These are phyloP conservation scores for Liasis olivaceus DNA, from an alignment of 2,797 vertebrate species.

Conservation along the genomic window DNA sequence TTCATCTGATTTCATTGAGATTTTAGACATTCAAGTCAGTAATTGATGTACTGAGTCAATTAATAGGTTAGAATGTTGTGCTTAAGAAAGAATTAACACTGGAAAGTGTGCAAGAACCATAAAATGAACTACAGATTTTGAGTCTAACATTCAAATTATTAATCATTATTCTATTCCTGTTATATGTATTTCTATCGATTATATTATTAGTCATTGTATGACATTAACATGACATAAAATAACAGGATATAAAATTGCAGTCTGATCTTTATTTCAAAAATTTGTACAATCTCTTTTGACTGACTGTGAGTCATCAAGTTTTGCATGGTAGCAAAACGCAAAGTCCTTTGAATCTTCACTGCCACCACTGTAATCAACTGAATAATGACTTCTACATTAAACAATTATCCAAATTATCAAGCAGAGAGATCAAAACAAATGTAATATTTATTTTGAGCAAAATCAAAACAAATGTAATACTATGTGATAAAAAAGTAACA, in stretches of 20 bases:
- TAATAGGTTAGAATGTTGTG: neutral
- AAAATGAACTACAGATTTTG: neutral
- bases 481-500: neutral
- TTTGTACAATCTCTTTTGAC: neutral
- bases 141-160: neutral
- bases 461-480: neutral
- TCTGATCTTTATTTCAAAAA: neutral
- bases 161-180: neutral
- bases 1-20: rapidly evolving
- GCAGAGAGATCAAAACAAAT: neutral
- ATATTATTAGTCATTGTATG: neutral
- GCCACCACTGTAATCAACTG: neutral
- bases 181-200: neutral
- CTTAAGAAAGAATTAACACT: neutral
- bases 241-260: neutral
- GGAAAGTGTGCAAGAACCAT: neutral
- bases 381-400: neutral
- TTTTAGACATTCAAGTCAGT: neutral
- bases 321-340: neutral
- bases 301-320: neutral
- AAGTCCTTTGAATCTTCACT: neutral
- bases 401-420: neutral
- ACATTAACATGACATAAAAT: neutral
- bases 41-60: neutral
- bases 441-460: neutral